These are phyloP conservation scores for Accipiter cooperii DNA, from an alignment of 2,113 vertebrate species.

Conservation along the genomic window DNA sequence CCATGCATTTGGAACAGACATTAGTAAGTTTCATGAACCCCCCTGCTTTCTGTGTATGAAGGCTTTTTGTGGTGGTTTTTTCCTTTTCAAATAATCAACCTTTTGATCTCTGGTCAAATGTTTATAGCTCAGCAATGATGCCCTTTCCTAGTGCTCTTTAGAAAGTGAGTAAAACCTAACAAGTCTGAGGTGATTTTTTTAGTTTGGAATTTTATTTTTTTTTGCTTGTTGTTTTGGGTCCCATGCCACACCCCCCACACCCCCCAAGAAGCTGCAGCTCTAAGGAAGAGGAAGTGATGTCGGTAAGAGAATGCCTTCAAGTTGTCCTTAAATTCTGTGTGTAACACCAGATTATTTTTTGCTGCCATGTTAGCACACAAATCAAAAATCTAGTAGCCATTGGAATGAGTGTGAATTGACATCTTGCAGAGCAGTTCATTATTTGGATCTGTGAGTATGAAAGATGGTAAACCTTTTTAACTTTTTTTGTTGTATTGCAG, in stretches of 20 bases:
- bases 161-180: neutral
- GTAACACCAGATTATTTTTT: neutral
- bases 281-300: conserved; percentile 25
- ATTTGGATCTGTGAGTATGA: neutral
- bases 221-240: neutral
- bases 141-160: neutral
- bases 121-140: neutral
- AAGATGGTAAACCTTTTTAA: neutral
- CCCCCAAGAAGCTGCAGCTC: neutral
- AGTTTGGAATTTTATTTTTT: neutral
- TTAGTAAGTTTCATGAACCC: neutral
- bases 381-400: neutral
- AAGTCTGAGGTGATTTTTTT: neutral
- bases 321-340: neutral
- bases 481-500: neutral
- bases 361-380: neutral
- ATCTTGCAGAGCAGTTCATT: neutral
- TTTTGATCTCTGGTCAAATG: neutral
- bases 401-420: neutral
- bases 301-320: neutral
- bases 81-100: neutral
- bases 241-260: neutral
- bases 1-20: neutral
- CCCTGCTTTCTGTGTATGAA: neutral
- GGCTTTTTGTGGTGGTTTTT: neutral